phyloP scores from a whole-genome alignment of 2,797 vertebrate species.

The Smutsia gigantea region DNA sequence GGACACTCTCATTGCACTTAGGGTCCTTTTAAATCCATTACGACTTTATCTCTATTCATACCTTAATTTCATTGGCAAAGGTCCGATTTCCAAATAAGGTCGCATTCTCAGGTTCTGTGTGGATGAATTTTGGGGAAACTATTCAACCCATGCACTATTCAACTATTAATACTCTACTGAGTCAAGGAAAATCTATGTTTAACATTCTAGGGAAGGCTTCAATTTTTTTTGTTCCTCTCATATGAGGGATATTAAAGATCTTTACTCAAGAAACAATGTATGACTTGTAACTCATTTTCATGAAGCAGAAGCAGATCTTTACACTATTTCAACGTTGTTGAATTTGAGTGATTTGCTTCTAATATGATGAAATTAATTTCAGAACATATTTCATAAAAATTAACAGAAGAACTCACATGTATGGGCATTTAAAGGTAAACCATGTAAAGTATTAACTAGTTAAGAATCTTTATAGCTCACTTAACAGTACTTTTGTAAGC shows the following conservation, averaged over 20 bases:
- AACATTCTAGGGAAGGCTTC: neutral
- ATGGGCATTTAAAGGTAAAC: neutral
- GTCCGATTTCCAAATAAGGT: neutral
- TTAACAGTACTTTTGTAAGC: neutral
- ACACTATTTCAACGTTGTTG: neutral
- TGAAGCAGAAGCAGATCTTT: neutral
- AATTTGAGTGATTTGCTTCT: neutral
- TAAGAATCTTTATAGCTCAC: neutral
- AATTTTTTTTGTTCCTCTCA: neutral
- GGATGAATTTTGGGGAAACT: neutral
- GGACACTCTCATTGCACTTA: neutral
- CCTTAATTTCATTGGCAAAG: neutral
- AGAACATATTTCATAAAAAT: neutral
- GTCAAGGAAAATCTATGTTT: neutral
- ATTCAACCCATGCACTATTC: neutral
- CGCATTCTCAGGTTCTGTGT: neutral
- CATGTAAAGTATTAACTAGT: neutral
- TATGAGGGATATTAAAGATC: neutral
- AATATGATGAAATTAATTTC: neutral
- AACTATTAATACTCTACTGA: neutral
- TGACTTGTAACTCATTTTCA: neutral
- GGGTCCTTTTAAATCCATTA: fast-evolving
- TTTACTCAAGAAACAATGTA: neutral
- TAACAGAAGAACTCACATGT: neutral
- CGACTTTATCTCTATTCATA: neutral